Conservation (phyloP, 2,113 vertebrate genomes). For the Hippocampus mohnikei region DNA sequence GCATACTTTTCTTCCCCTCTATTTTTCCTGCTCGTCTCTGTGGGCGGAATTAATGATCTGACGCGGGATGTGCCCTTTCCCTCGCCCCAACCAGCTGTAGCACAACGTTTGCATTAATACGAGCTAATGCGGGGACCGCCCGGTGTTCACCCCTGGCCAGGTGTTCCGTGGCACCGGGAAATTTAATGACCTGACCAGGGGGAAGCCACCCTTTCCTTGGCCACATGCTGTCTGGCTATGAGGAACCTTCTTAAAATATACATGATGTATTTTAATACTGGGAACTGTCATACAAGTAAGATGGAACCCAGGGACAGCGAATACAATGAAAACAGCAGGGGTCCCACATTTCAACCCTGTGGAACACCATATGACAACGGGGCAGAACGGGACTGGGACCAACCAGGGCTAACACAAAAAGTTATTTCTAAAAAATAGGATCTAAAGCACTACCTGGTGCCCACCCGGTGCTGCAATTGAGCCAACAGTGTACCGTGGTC, state of each 20-base stretch:
- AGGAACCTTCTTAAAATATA: neutral
- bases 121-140: constrained; percentile 51
- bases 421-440: no score
- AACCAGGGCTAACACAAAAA: no score
- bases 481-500: neutral
- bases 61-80: constrained; percentile 59
- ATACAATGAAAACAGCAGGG: no score
- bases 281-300: neutral
- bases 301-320: no score
- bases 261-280: neutral
- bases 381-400: no score
- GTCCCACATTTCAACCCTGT: no score
- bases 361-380: no score
- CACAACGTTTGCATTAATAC: constrained; percentile 52
- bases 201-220: constrained; percentile 40
- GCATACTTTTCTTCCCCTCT: neutral
- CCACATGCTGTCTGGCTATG: constrained; percentile 20
- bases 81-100: constrained; percentile 59
- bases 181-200: constrained; percentile 62
- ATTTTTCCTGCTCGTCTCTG: constrained; percentile 14
- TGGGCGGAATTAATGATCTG: constrained; percentile 57
- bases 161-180: constrained; percentile 52
- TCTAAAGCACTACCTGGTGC: no score
- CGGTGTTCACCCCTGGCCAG: constrained; percentile 48
- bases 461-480: no score